Evolutionary conservation across 2,797 vertebrate genomes (phyloP).

Genomic region (Parotocinclus haroldoi): DNA sequence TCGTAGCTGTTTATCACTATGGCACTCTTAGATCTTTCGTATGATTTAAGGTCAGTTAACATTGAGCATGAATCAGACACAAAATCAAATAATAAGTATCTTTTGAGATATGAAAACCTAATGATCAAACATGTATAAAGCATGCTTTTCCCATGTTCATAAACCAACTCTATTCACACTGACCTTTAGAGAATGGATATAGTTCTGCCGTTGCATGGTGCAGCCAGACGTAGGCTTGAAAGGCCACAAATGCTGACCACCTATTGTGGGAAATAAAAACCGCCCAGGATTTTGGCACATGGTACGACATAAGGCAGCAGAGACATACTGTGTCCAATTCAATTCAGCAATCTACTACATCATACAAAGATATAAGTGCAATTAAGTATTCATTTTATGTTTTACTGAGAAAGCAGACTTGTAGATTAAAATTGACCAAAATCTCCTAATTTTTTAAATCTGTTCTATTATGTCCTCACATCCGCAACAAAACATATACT

Average conservation of each 20-base stretch:
- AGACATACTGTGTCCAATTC: constrained; percentile 9
- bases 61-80: constrained; percentile 9
- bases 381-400: constrained; percentile 41
- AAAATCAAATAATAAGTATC: constrained; percentile 14
- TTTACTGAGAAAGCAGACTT: constrained; percentile 30
- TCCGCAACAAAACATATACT: constrained; percentile 8
- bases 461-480: background rate
- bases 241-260: constrained; percentile 24
- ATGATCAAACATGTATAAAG: no score
- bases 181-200: no score
- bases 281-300: background rate
- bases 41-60: background rate
- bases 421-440: constrained; percentile 16
- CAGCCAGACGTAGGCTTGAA: no score
- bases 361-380: constrained; percentile 35
- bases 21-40: background rate
- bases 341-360: constrained; percentile 8
- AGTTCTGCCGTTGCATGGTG: no score
- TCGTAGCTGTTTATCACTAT: constrained; percentile 9
- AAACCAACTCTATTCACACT: no score
- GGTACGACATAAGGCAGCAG: background rate
- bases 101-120: no score
- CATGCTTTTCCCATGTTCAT: no score
- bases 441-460: constrained; percentile 13
- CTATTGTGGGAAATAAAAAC: background rate